These are phyloP conservation scores for Syngnathoides biaculeatus DNA, from an alignment of 2,113 vertebrate genomes.

Conservation along the genomic window DNA sequence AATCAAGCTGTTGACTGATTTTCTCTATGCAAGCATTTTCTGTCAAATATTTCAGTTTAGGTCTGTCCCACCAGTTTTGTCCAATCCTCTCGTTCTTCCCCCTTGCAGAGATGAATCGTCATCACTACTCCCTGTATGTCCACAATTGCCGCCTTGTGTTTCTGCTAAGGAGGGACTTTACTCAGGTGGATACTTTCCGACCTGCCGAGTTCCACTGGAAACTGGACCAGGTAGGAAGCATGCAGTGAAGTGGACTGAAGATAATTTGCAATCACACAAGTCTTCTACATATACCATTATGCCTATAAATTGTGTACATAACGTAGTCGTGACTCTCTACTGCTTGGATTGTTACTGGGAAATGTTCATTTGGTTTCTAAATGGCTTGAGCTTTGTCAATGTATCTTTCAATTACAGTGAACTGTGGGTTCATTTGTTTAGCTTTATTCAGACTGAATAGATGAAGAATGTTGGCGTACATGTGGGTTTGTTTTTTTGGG, in stretches of 20 bases:
- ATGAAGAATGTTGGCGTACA: too few species aligned
- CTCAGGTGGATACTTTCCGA: conserved; percentile 89
- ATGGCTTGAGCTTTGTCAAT: neutral
- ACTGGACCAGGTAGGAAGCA: conserved; percentile 85
- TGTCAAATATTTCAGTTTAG: neutral
- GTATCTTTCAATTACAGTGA: conserved; percentile 1
- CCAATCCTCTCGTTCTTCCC: conserved; percentile 13
- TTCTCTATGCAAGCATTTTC: neutral
- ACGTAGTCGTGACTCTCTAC: neutral
- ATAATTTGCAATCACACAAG: neutral
- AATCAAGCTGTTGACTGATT: neutral
- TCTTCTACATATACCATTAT: neutral
- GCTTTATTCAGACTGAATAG: neutral
- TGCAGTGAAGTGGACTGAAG: neutral
- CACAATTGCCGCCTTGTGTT: conserved; percentile 96
- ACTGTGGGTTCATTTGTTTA: neutral
- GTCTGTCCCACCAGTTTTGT: conserved; percentile 16
- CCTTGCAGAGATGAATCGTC: conserved; percentile 91
- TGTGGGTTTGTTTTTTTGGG: too few species aligned
- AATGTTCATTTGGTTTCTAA: neutral
- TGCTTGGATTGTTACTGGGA: neutral
- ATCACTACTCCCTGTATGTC: conserved; percentile 94
- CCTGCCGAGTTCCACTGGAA: conserved; percentile 99
- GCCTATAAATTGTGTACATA: neutral
- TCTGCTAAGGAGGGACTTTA: conserved; percentile 89